Evolutionary conservation across 2,888 invertebrate genomes (phyloP), one percentile per base, ranked within the genome.

Genomic region (Phortica magna): DNA sequence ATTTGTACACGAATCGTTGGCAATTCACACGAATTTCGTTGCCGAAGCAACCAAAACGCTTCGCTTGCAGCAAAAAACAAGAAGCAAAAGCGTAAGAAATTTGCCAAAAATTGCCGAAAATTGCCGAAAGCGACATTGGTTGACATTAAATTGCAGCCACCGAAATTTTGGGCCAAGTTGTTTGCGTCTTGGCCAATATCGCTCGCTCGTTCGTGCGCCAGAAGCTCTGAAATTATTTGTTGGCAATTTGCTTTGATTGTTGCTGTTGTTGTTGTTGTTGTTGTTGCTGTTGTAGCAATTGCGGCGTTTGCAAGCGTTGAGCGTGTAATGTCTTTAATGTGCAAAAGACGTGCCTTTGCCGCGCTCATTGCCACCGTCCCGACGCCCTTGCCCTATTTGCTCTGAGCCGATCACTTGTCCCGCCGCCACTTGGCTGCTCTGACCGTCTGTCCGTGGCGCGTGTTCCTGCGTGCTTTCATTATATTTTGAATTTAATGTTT

Each of bases 151-250:
- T 9, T 17, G 59, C 59, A 14, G 17, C 7, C 59, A 17, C 7
- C 3, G 59, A 31, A 31, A 31, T 31, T 31, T 31, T 31, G 31
- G 31, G 31, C 31, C 39, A 59, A 7, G 10, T 57, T 6, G 43
- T 14, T 73, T 59, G 14, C 41, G 41, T 22, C 17, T n/a, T 73
- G 12, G 39, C 48, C 22, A 59, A 41, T 57, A 42, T 19, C n/a
- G 55, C 7, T 43, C 7, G 12, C 55, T 19, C n/a, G 55, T n/a
- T 43, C 7, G 12, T 71, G 19, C n/a, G 41, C 19, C 43, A 42
- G 59, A 61, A 65, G 48, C 39, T 65, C 43, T 22, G 14, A 48
- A 74, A 74, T 74, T 74, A 43, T 53, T 64, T 64, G 61, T 64
- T 31, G 12, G 31, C 9, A 61, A 73, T 64, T 61, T 31, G 59